These are phyloP conservation scores for Pseudochirops cupreus DNA, from an alignment of 2,797 vertebrate species.

Conservation along the genomic window DNA sequence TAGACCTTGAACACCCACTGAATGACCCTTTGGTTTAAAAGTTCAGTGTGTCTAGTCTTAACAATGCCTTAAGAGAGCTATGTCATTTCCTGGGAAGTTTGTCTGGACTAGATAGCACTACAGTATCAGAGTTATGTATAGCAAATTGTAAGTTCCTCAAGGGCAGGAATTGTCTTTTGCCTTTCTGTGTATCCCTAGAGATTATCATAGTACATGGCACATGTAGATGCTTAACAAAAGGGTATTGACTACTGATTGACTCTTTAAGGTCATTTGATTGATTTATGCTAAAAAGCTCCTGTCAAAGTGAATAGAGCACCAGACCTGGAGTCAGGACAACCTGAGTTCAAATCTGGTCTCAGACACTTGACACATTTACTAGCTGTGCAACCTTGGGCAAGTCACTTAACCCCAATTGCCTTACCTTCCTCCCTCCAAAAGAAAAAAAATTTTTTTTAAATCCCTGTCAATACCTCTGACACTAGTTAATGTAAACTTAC, in stretches of 20 bases:
- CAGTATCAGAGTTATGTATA: conserved; percentile 9
- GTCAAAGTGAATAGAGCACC: background rate
- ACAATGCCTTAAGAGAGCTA: background rate
- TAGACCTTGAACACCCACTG: background rate
- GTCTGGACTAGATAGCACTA: background rate
- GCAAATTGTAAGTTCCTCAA: background rate
- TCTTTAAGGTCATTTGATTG: background rate
- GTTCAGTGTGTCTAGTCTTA: background rate
- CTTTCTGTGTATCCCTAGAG: background rate
- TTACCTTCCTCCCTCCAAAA: too few relatives aligned
- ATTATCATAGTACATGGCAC: background rate
- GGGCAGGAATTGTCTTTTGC: background rate
- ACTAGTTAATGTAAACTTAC: background rate
- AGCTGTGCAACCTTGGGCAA: too few relatives aligned
- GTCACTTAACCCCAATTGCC: too few relatives aligned
- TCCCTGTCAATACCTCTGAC: background rate
- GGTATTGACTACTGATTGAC: background rate
- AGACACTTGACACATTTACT: too few relatives aligned
- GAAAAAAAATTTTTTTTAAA: too few relatives aligned
- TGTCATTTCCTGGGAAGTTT: background rate
- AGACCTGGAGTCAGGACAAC: too few relatives aligned
- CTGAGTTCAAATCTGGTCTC: too few relatives aligned
- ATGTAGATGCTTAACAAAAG: background rate
- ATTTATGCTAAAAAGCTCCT: background rate
- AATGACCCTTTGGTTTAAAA: background rate